Evolutionary conservation across 2,113 vertebrate genomes (phyloP), one percentile per base, ranked within the genome.

Genomic region (Poecilia latipinna): DNA sequence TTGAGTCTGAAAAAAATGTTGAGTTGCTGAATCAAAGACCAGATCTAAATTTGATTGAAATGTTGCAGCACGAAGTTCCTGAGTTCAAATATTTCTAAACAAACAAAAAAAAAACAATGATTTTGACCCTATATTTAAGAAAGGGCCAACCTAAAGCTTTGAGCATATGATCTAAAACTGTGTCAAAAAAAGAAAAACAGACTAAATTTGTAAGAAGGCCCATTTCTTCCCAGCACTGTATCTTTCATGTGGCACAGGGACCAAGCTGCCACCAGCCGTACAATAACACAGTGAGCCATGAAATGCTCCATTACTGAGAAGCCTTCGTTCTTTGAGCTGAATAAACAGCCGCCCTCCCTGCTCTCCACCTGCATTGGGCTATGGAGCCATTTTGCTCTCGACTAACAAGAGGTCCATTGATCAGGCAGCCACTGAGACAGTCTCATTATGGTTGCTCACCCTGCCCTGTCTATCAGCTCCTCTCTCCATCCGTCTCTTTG

Each of bases 331-430:
- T 87, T 68, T 77, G 78, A 88, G 83, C 83, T 82, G 86, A 87
- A 89, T 92, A 83, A 88, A 83, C 77, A 88, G 82, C 82, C 75
- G 76, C 80, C 82, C 79, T 78, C 79, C 76, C 72, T 66, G 68
- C 68, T 86, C 86, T 89, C 91, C 92, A 92, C 91, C 90, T 90
- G 90, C 92, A 79, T 35, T 39, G 82, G 87, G 88, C 90, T 76
- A 68, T 77, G 82, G 79, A 80, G 87, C 87, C 86, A 82, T 85
- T 93, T 88, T 88, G 86, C 82, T 85, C 83, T 39, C 65, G 82
- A 62, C 87, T 87, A 93, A 93, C 94, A 94, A 93, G 90, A 90
- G 82, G 82, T 88, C 89, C 92, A 95, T 94, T 94, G 93, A 94
- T 94, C 92, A 92, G 90, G 88, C 87, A 75, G 83, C 89, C 89